Evolutionary conservation across 1,140 invertebrate genomes (phyloP), one percentile per base, ranked within the genome.

Genomic region (Homarus americanus): DNA sequence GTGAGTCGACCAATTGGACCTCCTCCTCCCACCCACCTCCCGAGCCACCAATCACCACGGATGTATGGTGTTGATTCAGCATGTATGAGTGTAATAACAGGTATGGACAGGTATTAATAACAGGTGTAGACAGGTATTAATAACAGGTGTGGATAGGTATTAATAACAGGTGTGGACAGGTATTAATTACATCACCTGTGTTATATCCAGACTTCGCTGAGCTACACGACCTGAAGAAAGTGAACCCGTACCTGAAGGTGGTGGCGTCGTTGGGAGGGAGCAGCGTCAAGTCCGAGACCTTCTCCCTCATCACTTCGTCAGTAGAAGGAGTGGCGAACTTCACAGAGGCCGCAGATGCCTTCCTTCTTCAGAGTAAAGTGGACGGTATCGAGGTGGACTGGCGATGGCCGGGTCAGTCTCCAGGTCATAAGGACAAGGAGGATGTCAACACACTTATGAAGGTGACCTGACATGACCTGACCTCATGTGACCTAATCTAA

Each of bases 341-440:
- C 53, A 92, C 89, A 44, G 78, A 87, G 49, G 82, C 78, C 58
- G 78, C 92, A 24, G 66, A 49, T 17, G 63, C 58, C 58, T 91
- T 92, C 72, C 75, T 93, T 36, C 53, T 76, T 32, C 53, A 80
- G 32, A 53, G 87, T 44, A 36, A 79, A 17, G 84, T 93, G 36
- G 91, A 93, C 66, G 93, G 93, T 10, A 49, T 93, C 4, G 93
- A 93, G 87, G 91, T 93, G 58, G 82, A 93, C 73, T 93, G 93
- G 93, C 86, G 92, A 40, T 92, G 91, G 92, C 92, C 93, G 34
- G 80, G 76, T 17, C 44, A 76, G 2, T 58, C 80, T 34, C 92
- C 91, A 38, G 87, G 87, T 1, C 36, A 75, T 28, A 93, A 93
- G 91, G 92, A 93, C 2, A 86, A 79, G 41, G 84, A 86, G 0